Conservation (phyloP, 2,113 vertebrate species). For the Ciconia stormi region DNA sequence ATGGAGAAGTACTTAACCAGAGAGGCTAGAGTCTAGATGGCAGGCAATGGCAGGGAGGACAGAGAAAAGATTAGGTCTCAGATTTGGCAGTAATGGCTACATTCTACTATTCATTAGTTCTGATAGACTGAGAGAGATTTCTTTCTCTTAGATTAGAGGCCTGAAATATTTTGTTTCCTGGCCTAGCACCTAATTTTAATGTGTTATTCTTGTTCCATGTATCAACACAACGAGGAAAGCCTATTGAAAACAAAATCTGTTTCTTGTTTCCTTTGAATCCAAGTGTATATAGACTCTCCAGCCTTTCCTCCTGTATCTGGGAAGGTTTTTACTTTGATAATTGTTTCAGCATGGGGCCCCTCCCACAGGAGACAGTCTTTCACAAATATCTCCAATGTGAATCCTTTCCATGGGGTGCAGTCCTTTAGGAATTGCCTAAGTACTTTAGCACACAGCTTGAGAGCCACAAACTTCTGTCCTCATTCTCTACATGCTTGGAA, state of each 20-base stretch:
- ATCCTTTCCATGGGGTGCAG: background rate
- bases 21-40: background rate
- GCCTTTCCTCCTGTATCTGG: background rate
- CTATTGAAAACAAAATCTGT: background rate
- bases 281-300: background rate
- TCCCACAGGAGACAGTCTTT: background rate
- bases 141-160: background rate
- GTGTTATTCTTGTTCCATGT: rapidly evolving
- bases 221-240: background rate
- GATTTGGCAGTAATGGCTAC: background rate
- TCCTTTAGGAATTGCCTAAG: background rate
- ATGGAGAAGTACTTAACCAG: background rate
- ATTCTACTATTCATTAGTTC: background rate
- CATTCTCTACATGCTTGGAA: background rate
- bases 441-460: background rate
- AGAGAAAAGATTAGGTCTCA: background rate
- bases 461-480: background rate
- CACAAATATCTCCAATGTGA: rapidly evolving
- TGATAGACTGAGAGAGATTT: background rate
- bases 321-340: background rate
- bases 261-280: background rate
- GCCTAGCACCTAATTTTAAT: background rate
- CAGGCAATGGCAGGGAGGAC: background rate
- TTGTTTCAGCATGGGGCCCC: rapidly evolving
- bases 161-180: background rate